phyloP scores from a whole-genome alignment of 2,113 vertebrate species.

The Anolis sagrei region DNA sequence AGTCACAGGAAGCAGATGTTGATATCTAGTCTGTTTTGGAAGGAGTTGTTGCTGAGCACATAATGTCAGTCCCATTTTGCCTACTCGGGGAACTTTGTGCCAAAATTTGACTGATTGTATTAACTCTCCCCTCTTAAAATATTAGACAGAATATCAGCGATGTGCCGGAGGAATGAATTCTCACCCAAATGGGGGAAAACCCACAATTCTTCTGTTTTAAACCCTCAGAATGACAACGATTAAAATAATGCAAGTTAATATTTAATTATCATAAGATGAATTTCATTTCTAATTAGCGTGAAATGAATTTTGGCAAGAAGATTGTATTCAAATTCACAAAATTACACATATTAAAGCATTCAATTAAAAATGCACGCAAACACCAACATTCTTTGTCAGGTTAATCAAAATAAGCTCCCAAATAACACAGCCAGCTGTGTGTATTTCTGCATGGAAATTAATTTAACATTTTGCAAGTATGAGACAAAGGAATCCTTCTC shows the following conservation, averaged over 20 bases:
- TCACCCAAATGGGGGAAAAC: background rate
- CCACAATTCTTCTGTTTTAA: background rate
- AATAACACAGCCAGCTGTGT: conserved; percentile 13
- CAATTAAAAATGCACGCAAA: background rate
- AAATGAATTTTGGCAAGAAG: conserved; percentile 37
- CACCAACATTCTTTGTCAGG: conserved; percentile 12
- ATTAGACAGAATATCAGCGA: conserved; percentile 17
- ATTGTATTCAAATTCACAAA: conserved; percentile 30
- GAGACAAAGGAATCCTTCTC: conserved; percentile 15
- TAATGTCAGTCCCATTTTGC: conserved; percentile 22
- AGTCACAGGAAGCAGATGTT: conserved; percentile 26
- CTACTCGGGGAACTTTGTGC: conserved; percentile 1
- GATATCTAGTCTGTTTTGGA: conserved; percentile 35
- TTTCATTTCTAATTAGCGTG: conserved; percentile 14
- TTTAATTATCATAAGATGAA: conserved; percentile 26
- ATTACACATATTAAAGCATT: conserved; percentile 15
- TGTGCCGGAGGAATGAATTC: conserved; percentile 9
- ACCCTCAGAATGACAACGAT: background rate
- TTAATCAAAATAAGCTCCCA: conserved; percentile 33
- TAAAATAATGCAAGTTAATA: conserved; percentile 20
- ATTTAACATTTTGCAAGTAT: conserved; percentile 50
- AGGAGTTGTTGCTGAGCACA: conserved; percentile 26
- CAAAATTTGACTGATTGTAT: conserved; percentile 22
- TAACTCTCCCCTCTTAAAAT: background rate
- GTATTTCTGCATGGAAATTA: conserved; percentile 44